phyloP scores from a whole-genome alignment of 2,888 invertebrate species.

The Smittia aterrima region DNA sequence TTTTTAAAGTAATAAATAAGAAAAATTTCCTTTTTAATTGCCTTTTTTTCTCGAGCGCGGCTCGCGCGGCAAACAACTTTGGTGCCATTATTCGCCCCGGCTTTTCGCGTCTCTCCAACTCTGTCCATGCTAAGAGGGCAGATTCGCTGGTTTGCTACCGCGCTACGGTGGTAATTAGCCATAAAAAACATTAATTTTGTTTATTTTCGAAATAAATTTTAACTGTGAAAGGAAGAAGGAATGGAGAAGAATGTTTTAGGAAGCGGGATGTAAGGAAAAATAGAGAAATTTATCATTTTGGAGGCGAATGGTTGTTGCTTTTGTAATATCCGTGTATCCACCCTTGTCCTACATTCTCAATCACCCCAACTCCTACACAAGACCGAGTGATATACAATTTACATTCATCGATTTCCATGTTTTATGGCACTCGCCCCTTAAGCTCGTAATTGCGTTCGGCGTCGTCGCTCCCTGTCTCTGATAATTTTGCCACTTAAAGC shows the following conservation, averaged over 20 bases:
- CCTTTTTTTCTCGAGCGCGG: constrained; percentile 23
- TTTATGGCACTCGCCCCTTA: constrained; percentile 8
- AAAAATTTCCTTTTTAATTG: constrained; percentile 40
- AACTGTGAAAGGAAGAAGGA: not conserved
- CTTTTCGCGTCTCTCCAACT: constrained; percentile 7
- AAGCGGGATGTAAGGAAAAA: constrained; percentile 26
- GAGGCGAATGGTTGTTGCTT: constrained; percentile 16
- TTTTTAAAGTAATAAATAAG: constrained; percentile 41
- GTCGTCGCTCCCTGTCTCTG: not conserved
- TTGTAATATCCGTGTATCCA: constrained; percentile 22
- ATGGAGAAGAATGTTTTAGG: constrained; percentile 27
- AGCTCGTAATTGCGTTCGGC: constrained; percentile 5
- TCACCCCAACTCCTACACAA: not conserved
- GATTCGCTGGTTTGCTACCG: constrained; percentile 25
- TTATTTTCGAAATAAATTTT: constrained; percentile 40
- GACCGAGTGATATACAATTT: not conserved
- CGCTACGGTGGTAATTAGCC: constrained; percentile 38
- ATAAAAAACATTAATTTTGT: constrained; percentile 42
- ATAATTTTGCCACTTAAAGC: constrained; percentile 37
- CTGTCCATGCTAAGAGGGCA: constrained; percentile 38
- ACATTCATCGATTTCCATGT: constrained; percentile 9
- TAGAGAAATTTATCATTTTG: constrained; percentile 41
- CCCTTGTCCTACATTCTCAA: constrained; percentile 32
- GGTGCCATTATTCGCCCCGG: constrained; percentile 37
- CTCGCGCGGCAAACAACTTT: constrained; percentile 18